Conservation (phyloP, 2,797 vertebrate genomes). For the Mormyrops attenuatus region DNA sequence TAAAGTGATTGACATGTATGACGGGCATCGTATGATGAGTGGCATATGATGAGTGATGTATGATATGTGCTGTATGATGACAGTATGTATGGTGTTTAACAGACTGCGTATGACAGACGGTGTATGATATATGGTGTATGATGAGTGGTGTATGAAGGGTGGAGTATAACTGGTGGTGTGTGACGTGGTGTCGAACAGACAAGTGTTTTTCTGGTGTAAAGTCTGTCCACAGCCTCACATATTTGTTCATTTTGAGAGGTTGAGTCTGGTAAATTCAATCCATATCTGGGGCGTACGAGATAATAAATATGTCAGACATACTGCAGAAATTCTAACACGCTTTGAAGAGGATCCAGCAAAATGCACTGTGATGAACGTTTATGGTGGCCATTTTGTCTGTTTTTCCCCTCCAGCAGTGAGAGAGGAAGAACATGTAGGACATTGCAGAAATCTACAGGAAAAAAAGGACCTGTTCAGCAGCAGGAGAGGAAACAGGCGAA, state of each 20-base stretch:
- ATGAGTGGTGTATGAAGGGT: background rate
- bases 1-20: background rate
- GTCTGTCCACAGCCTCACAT: background rate
- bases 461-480: background rate
- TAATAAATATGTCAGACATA: background rate
- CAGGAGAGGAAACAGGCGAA: constrained; percentile 11
- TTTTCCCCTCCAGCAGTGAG: background rate
- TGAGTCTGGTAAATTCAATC: background rate
- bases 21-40: background rate
- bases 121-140: background rate
- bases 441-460: background rate
- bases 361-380: background rate
- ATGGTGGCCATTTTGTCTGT: background rate
- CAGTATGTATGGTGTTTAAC: too few relatives aligned
- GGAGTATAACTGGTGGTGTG: background rate
- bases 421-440: background rate
- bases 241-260: background rate
- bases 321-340: background rate
- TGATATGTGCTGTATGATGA: too few relatives aligned
- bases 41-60: background rate
- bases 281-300: background rate
- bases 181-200: background rate
- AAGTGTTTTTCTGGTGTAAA: background rate
- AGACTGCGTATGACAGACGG: background rate
- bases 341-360: background rate